These are phyloP conservation scores for Scaptomyza reducta DNA, from an alignment of 2,888 invertebrate species.

Conservation along the genomic window DNA sequence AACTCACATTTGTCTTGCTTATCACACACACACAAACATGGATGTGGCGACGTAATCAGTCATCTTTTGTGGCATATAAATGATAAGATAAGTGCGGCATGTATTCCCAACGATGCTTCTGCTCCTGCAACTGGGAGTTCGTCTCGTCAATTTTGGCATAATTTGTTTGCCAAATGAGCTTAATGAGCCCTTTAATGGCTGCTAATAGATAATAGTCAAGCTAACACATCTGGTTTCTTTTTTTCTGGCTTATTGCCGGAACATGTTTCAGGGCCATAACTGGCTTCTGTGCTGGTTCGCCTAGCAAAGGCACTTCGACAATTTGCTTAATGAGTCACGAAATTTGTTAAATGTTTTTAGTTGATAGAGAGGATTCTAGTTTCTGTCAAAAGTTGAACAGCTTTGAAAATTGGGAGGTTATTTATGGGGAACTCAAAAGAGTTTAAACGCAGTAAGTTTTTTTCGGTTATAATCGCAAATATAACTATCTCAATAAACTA, in stretches of 20 bases:
- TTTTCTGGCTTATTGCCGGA: not conserved
- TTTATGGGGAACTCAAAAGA: too few species aligned
- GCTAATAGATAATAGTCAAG: constrained; percentile 53
- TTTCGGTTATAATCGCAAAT: too few species aligned
- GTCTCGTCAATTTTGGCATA: constrained; percentile 54
- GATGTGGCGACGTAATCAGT: constrained; percentile 71
- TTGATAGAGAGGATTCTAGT: not conserved
- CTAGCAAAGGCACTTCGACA: not conserved
- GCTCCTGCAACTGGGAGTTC: constrained; percentile 26
- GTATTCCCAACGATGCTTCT: constrained; percentile 21
- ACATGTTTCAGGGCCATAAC: constrained; percentile 1
- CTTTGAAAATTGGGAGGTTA: too few species aligned
- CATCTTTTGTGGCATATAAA: constrained; percentile 72
- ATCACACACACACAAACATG: constrained; percentile 41
- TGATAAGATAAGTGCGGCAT: constrained; percentile 65
- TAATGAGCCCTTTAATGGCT: constrained; percentile 43
- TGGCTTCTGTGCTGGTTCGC: not conserved
- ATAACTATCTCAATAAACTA: too few species aligned
- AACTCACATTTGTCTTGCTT: constrained; percentile 74
- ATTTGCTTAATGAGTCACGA: constrained; percentile 1
- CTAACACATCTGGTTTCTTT: constrained; percentile 11
- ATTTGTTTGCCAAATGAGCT: constrained; percentile 40
- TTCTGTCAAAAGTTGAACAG: too few species aligned
- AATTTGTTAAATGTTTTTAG: not conserved
- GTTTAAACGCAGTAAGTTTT: too few species aligned